Base-by-base conservation (phyloP, 2,888 invertebrate species). In the Rhagonycha lutea region DNA sequence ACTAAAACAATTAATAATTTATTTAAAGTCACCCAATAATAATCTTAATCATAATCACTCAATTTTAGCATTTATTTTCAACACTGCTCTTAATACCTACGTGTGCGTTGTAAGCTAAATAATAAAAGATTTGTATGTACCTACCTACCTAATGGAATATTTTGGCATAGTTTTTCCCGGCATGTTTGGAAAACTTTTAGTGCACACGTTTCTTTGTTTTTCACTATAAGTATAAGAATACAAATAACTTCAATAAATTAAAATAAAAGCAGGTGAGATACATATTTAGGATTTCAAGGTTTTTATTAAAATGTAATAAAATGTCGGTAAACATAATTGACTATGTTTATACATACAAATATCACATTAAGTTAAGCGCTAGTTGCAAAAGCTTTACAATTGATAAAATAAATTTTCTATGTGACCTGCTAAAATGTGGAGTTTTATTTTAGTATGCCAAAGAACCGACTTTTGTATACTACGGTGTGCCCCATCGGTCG, bases 401-500 rank as follows among this genome's bases (percentile, higher is more conserved):
- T 69, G 69, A 75, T 72, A 62, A 18, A 72, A 72, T 72, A 69
- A 69, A 69, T 75, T 61, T 47, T 69, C 61, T 76, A 76, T 69
- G 68, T 69, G 69, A 68, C 70, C 76, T 73, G 76, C 76, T 70
- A 73, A 76, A 73, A 76, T 70, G 68, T 69, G n/a, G 70, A 73
- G 70, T 73, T 62, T 63, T 47, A 70, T 73, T 76, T 76, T 32
- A 68, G 62, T 73, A 70, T 68, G 61, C 60, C 68, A 61, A 72
- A 72, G 68, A 76, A 68, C 71, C 63, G 77, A 77, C 81, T 78
- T 80, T 80, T 80, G 81, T 81, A 60, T 81, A 73, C 82, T 81
- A 73, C 82, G 83, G 82, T 81, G 81, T 82, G 80, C 80, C 81
- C 82, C 82, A 82, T 84, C 84, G 82, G 82, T 78, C 79, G 80